A percentile compares a stretch with the other conserved stretches of the same genome.
phyloP scores from a whole-genome alignment of 2,888 invertebrate genomes.

The Stenichneumon culpator region DNA sequence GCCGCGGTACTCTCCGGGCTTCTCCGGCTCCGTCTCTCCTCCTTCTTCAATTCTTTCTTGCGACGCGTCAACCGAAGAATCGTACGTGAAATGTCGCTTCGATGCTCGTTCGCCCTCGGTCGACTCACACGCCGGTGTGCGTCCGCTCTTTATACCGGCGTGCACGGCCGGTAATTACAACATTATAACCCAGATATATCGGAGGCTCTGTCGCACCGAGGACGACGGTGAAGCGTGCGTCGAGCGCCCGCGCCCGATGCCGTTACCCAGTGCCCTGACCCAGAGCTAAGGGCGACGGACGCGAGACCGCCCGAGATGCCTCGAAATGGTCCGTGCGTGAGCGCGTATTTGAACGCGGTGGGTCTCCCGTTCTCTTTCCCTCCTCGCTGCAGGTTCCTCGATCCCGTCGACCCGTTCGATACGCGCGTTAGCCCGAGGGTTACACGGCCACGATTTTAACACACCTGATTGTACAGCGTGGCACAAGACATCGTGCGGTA shows the following conservation, averaged over 20 bases:
- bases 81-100: constrained; percentile 45
- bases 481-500: background rate
- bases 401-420: constrained; percentile 36
- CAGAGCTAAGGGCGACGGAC: constrained; percentile 82
- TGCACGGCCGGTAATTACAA: constrained; percentile 74
- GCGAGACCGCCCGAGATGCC: constrained; percentile 69
- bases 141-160: background rate
- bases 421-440: background rate
- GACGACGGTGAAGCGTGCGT: background rate
- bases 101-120: constrained; percentile 20
- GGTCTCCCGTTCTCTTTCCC: constrained; percentile 23
- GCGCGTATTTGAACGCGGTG: constrained; percentile 68
- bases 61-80: constrained; percentile 26
- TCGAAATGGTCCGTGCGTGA: constrained; percentile 76
- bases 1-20: constrained; percentile 2
- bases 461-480: background rate
- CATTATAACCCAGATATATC: constrained; percentile 82
- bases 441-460: constrained; percentile 17
- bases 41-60: constrained; percentile 13
- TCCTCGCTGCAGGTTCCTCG: background rate
- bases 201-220: constrained; percentile 54
- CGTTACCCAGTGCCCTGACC: constrained; percentile 83
- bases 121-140: background rate
- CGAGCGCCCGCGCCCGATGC: constrained; percentile 73
- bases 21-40: constrained; percentile 21